These are phyloP conservation scores for Megaptera novaeangliae DNA, from an alignment of 2,113 vertebrate species.

Conservation along the genomic window DNA sequence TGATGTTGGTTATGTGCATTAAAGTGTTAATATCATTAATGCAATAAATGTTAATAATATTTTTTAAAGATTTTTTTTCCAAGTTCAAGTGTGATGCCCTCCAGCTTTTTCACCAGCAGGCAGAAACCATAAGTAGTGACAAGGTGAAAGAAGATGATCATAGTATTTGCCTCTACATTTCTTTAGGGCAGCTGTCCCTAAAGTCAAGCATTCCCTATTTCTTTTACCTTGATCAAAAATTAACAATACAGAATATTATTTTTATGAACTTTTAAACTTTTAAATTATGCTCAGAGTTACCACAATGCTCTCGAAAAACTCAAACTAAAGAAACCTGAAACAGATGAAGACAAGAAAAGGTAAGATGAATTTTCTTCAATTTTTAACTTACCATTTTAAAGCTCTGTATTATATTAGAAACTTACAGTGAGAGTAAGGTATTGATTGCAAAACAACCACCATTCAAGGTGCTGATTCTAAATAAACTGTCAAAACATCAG, in stretches of 20 bases:
- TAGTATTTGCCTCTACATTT: neutral
- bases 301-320: constrained; percentile 73
- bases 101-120: neutral
- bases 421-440: neutral
- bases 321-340: constrained; percentile 72
- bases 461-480: neutral
- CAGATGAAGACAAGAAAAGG: constrained; percentile 37
- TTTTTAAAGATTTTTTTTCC: neutral
- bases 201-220: neutral
- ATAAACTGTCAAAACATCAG: neutral
- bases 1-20: neutral
- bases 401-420: neutral
- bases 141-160: neutral
- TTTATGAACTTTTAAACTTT: constrained; percentile 27
- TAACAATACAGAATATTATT: neutral
- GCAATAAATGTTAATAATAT: neutral
- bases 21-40: constrained; percentile 16
- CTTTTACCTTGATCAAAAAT: neutral
- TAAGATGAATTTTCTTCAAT: constrained; percentile 50
- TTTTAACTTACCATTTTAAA: constrained; percentile 25
- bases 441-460: neutral
- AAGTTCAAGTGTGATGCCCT: neutral
- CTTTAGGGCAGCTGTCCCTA: neutral
- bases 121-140: neutral
- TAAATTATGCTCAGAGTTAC: constrained; percentile 70